phyloP scores from a whole-genome alignment of 2,113 vertebrate species.

The Camelus bactrianus region DNA sequence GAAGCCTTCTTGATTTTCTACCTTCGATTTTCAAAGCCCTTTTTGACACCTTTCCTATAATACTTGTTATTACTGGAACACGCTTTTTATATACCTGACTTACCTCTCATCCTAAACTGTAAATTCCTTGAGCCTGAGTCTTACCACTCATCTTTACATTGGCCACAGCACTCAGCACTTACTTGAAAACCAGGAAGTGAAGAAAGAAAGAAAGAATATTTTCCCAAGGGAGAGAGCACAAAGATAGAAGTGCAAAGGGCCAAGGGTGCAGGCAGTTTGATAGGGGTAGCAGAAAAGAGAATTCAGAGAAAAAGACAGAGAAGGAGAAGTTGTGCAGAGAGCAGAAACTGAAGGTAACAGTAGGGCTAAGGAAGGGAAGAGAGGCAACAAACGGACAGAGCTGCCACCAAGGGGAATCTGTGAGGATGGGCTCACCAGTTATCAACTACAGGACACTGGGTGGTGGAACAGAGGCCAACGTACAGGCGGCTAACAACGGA shows the following conservation, averaged over 20 bases:
- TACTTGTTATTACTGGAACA: background rate
- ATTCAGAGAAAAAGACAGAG: background rate
- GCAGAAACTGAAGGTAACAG: background rate
- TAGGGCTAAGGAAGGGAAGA: background rate
- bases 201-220: background rate
- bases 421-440: background rate
- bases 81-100: background rate
- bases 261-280: no score
- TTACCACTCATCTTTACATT: background rate
- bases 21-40: background rate
- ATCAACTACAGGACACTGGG: background rate
- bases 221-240: background rate
- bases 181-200: background rate
- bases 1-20: background rate
- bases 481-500: background rate
- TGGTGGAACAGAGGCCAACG: background rate
- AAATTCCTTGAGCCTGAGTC: background rate
- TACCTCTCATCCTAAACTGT: background rate
- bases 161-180: background rate
- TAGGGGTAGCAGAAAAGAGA: background rate
- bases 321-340: background rate
- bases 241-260: background rate
- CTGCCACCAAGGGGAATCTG: background rate
- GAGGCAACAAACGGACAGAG: background rate
- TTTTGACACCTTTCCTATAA: background rate